Base-by-base conservation (phyloP, 2,113 vertebrate species). In the Takifugu flavidus region DNA sequence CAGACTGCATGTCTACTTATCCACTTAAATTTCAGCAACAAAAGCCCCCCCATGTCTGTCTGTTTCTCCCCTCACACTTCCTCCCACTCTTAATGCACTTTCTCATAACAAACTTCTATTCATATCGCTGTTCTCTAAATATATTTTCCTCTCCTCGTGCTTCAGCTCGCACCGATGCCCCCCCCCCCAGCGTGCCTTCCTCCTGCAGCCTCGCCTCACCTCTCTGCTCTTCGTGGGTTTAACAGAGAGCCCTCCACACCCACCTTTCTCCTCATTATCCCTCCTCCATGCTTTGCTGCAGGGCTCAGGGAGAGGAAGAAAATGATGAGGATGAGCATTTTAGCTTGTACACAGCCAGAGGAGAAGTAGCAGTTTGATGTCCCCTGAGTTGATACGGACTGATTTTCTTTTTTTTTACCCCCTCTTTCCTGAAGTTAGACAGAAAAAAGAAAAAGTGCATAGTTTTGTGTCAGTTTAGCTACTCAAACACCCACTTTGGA, bases 1-100 rank as follows among this genome's bases (percentile, higher is more conserved):
- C 82, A 50, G 63, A 84, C 78, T 76, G 70, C 83, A 84, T 79
- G 79, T 79, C 76, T 84, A 85, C 85, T 88, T 83, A 88, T 82
- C 83, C 83, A 82, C 76, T 85, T 80, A 72, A 67, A 81, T 74
- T 84, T 69, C 70, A 11, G 67, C 73, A 86, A 90, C 86, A 90
- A 90, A 85, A 82, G 76, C 79, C 61, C 70, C 79, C 79, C 73
- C 49, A 46, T 72, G 70, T 72, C 29, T 65, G 49, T 60, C 65
- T 67, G 3, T 61, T 59, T 64, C 55, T 63, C 51, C 7, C 3
- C 25, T n/a, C 50, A 1, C n/a, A 51, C 51, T 58, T 29, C 46
- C 39, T 26, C 55, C 11, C 55, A 56, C 39, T 15, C 44, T 62
- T 75, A 62, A 27, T 43, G 56, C 55, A 42, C 61, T 64, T 62